These are phyloP conservation scores for Bufo bufo DNA, from an alignment of 2,113 vertebrate genomes.

Conservation along the genomic window DNA sequence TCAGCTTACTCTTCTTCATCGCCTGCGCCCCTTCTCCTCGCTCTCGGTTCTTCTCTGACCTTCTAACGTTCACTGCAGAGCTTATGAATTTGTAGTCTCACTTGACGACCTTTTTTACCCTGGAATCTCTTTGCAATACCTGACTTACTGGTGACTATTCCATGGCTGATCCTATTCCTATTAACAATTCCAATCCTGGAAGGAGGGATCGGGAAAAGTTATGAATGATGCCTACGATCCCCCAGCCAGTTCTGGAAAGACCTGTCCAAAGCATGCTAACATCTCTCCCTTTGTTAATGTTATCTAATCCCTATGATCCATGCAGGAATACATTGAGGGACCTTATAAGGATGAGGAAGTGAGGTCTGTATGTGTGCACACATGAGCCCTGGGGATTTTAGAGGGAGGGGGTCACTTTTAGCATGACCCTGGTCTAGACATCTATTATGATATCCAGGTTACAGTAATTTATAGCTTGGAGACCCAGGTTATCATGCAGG, in stretches of 20 bases:
- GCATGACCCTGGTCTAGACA: constrained; percentile 29
- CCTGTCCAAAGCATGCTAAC: constrained; percentile 6
- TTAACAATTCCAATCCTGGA: not conserved
- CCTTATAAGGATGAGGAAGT: constrained; percentile 49
- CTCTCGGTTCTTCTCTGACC: not conserved
- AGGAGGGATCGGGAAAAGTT: not conserved
- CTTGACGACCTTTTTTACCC: not conserved
- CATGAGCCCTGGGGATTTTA: not conserved
- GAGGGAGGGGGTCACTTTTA: constrained; percentile 23
- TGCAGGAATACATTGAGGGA: constrained; percentile 2
- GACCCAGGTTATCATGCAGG: not conserved
- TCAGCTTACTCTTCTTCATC: not conserved
- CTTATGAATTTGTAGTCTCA: not conserved
- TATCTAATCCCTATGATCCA: constrained; percentile 40
- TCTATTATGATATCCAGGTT: constrained; percentile 37
- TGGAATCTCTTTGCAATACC: not conserved
- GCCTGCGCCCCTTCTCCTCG: not conserved
- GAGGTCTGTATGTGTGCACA: not conserved
- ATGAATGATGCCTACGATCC: not conserved
- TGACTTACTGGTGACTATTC: not conserved
- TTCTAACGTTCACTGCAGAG: not conserved
- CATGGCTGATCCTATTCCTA: not conserved
- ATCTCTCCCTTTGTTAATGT: constrained; percentile 51
- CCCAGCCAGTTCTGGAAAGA: not conserved
- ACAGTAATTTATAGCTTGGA: not conserved